A percentile compares a stretch with the other conserved stretches of the same genome.
phyloP scores from a whole-genome alignment of 1,140 invertebrate genomes.

The Orius laevigatus region DNA sequence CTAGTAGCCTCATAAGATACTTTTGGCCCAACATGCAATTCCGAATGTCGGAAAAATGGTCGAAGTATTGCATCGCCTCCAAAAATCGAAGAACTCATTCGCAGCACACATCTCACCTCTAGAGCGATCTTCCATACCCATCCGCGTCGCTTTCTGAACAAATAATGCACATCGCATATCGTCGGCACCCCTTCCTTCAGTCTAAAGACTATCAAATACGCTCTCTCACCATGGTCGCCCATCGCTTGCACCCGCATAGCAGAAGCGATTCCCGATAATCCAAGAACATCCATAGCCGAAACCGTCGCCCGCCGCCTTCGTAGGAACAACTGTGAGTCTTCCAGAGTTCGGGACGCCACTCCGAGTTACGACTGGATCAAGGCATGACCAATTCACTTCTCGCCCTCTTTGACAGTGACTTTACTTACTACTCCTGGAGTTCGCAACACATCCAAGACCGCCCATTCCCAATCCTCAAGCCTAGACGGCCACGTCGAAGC shows the following conservation, averaged over 20 bases:
- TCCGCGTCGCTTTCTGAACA: constrained; percentile 20
- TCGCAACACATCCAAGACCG: constrained; percentile 1
- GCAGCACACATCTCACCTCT: constrained; percentile 21
- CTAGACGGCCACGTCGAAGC: constrained; percentile 29
- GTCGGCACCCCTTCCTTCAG: constrained; percentile 20
- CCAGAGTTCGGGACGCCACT: constrained; percentile 19
- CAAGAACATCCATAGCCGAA: constrained; percentile 20
- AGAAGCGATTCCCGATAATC: constrained; percentile 21
- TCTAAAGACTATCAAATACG: constrained; percentile 21
- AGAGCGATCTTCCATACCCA: constrained; percentile 17
- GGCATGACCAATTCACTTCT: constrained; percentile 20
- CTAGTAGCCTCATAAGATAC: constrained; percentile 16
- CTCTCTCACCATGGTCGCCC: constrained; percentile 21
- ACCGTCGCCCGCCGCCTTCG: constrained; percentile 18
- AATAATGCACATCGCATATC: constrained; percentile 23
- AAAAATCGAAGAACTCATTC: constrained; percentile 13
- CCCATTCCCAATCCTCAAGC: constrained; percentile 19
- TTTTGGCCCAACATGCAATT: constrained; percentile 23
- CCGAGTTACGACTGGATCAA: constrained; percentile 18
- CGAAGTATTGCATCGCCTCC: constrained; percentile 21
- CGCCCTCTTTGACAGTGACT: not conserved
- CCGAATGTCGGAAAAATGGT: constrained; percentile 23
- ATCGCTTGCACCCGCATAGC: constrained; percentile 23
- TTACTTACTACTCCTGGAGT: constrained; percentile 11
- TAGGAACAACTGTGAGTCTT: constrained; percentile 19